Base-by-base conservation (phyloP, 2,113 vertebrate genomes). In the Crotalus helleri region DNA sequence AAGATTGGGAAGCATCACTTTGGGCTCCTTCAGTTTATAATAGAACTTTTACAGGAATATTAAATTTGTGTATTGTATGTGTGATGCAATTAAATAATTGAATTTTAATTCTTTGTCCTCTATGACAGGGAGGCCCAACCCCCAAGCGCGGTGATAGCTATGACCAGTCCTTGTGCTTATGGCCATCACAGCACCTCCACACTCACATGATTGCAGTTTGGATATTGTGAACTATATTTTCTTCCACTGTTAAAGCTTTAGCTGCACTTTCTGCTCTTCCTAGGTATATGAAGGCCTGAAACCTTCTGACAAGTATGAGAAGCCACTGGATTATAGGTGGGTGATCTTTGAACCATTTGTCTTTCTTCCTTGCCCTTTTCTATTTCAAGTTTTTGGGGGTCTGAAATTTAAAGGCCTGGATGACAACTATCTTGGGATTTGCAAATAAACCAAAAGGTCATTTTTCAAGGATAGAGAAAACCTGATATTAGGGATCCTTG, bases 221-320 rank as follows among this genome's bases (percentile, higher is more conserved):
- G 69, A 19, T 39, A 24, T 53, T 33, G 39, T 26, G 23, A 85
- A 23, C 12, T 81, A 10, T 58, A 6, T 49, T 51, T 13, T 59
- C 29, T 44, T 81, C 26, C 21, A 6, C 19, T 85, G 26, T 64
- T 93, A n/a, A 90, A 29, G 19, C 7, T 51, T 90, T 10, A 11
- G 15, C 49, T 46, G 46, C 15, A 19, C 61, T 92, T 5, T 96
- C 39, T 96, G 39, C 46, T 92, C 86, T 94, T 95, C 17, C 46
- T 96, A 99, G 99, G 99, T 99, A n/a, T 99, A 98, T 93, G 99
- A 99, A 97, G 99, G 99, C 90, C 97, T 99, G 88, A 99, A 99
- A 91, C 99, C 99, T 0, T 99, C 99, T 0, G 99, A 99, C 97
- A 99, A 99, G 91, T 98, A 98, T 94, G 99, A 99, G 97, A 99